A percentile compares a stretch with the other conserved stretches of the same genome.
These are phyloP conservation scores for Enoplosus armatus DNA, from an alignment of 2,797 vertebrate species.

Conservation along the genomic window DNA sequence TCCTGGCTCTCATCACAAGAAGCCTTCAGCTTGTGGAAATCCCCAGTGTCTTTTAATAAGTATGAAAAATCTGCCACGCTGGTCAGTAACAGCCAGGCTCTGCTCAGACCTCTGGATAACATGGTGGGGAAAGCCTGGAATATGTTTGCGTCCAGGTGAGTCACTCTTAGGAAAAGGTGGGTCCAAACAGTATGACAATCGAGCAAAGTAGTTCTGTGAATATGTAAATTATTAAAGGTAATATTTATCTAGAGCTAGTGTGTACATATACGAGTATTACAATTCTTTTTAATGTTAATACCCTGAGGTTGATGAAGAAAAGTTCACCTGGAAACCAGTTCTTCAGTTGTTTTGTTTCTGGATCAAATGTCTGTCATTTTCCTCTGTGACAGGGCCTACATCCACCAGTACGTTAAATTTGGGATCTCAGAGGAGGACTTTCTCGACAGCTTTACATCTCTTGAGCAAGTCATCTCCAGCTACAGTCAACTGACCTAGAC, in stretches of 20 bases:
- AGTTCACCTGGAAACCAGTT: no score
- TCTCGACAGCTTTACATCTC: constrained; percentile 91
- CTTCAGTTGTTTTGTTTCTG: background rate
- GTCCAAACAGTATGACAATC: background rate
- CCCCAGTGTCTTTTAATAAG: constrained; percentile 90
- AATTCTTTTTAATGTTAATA: background rate
- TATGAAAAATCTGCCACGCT: constrained; percentile 94
- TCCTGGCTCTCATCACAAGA: constrained; percentile 88
- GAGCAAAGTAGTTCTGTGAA: background rate
- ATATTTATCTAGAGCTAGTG: background rate
- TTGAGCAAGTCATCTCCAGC: constrained; percentile 95
- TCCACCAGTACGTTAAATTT: constrained; percentile 94
- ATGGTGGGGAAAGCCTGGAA: constrained; percentile 96
- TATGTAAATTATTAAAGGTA: background rate
- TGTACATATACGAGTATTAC: no score
- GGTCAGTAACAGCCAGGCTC: constrained; percentile 95
- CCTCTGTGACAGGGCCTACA: constrained; percentile 88
- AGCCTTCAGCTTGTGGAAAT: constrained; percentile 90
- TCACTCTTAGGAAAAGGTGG: background rate
- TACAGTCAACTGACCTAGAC: constrained; percentile 85
- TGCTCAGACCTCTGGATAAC: constrained; percentile 90
- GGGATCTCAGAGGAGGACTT: constrained; percentile 96
- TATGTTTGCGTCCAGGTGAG: constrained; percentile 99
- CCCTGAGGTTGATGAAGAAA: background rate
- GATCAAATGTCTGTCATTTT: background rate